Percentiles rank a stretch among this genome's conserved stretches.
Conservation (phyloP, 64 coral and sea anemone genomes). For the Hydrozoanthus tunicans region DNA sequence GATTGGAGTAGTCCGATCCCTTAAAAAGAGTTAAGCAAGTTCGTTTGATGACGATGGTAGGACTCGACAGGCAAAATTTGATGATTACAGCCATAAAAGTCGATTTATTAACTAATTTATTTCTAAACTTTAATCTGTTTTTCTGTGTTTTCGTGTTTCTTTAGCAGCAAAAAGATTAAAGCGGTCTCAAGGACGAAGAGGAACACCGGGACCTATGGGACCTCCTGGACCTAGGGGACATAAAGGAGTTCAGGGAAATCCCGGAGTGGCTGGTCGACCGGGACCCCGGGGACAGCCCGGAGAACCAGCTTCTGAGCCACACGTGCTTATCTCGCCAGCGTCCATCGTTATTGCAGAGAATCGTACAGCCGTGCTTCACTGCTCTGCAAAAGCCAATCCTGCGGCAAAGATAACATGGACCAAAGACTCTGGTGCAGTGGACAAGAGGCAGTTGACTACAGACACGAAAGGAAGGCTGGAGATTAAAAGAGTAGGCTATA, state of each 20-base stretch:
- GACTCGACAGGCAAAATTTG: no score
- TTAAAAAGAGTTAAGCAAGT: no score
- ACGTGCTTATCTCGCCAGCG: constrained; percentile 17
- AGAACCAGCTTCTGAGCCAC: constrained; percentile 5
- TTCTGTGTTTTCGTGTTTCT: no score
- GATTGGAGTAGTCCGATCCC: no score
- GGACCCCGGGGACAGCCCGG: constrained; percentile 59
- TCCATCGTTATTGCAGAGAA: constrained; percentile 35
- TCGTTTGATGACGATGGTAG: no score
- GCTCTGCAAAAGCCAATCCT: constrained; percentile 35
- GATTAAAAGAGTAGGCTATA: background rate
- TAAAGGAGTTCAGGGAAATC: background rate
- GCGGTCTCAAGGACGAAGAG: background rate
- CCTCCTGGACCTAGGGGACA: background rate
- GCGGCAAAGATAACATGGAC: constrained; percentile 44
- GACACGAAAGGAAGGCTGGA: constrained; percentile 2
- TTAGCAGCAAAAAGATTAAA: background rate
- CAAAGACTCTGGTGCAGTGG: constrained; percentile 25
- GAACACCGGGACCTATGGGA: background rate
- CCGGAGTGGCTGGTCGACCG: constrained; percentile 33
- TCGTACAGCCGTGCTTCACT: constrained; percentile 39
- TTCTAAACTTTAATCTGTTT: no score
- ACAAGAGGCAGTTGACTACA: background rate
- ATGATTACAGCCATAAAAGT: no score
- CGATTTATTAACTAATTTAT: no score